Evolutionary conservation across 2,113 vertebrate species (phyloP), one percentile per base, ranked within the genome.

Genomic region (Condylura cristata): DNA sequence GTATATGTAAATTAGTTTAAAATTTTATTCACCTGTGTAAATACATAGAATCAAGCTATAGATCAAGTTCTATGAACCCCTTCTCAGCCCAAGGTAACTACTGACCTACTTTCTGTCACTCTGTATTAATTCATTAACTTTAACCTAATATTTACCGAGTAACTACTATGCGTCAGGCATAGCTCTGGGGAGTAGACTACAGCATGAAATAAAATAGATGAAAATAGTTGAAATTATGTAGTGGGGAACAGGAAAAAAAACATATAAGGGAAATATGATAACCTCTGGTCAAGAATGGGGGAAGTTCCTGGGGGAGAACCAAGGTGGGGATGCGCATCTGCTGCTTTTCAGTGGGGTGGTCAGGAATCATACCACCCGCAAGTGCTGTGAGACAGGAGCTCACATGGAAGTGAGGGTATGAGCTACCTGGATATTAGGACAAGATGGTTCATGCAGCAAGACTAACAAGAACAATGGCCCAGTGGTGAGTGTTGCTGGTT

Each of bases 1-100:
- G 44, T 75, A 56, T 41, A 74, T 65, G 11, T 70, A 75, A 63
- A 32, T 53, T 41, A 90, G 6, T 96, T 90, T 90, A 86, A 87
- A 13, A 89, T 68, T 74, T 34, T 68, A 68, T 20, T 58, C 5
- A 70, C 0, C 12, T 44, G 56, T 66, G 8, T 78, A 44, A 78
- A 87, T 51, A 81, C 3, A 61, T 44, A 81, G 51, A 44, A 82
- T 92, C 34, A 83, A 90, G 41, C 76, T 80, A 70, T 1, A 68
- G 71, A 81, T 76, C 16, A 66, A 37, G 32, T 61, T 90, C 53
- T 24, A 89, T 90, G 18, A 30, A 8, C 12, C 3, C 24, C 32
- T 80, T 56, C 58, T 30, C 11, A 61, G 56, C 14, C 24, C 34
- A 82, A 17, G 7, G 65, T 34, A 82, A 53, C 16, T 30, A 26